These are phyloP conservation scores for Patagioenas fasciata DNA, from an alignment of 2,113 vertebrate species.

Conservation along the genomic window DNA sequence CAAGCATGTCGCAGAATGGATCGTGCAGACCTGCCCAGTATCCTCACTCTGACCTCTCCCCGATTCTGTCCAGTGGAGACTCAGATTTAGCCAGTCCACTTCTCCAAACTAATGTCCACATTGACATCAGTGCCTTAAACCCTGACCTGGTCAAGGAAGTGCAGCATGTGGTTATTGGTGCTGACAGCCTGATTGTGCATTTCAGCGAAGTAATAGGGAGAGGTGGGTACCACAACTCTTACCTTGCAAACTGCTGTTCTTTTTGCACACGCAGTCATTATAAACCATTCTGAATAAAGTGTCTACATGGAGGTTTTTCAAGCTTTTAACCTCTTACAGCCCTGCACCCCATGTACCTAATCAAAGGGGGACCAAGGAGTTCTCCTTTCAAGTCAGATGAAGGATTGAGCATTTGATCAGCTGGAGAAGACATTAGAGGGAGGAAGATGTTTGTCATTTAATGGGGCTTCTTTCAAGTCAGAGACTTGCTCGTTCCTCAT, in stretches of 20 bases:
- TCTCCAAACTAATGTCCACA: conserved; percentile 87
- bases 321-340: not conserved
- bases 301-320: not conserved
- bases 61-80: conserved; percentile 84
- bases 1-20: conserved; percentile 86
- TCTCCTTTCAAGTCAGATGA: not conserved
- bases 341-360: not conserved
- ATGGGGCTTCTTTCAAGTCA: not conserved
- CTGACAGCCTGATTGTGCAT: conserved; percentile 90
- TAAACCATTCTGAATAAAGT: not conserved
- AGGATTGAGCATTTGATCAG: not conserved
- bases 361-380: not conserved
- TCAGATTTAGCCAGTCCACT: conserved; percentile 91
- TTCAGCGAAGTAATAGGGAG: conserved; percentile 94
- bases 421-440: not conserved
- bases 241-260: not conserved
- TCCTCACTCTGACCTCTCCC: conserved; percentile 89
- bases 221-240: conserved; percentile 79
- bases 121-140: conserved; percentile 90
- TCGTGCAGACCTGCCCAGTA: conserved; percentile 86
- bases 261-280: not conserved
- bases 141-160: conserved; percentile 94
- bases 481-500: not conserved
- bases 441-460: not conserved
- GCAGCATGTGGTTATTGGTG: conserved; percentile 93